phyloP scores from a whole-genome alignment of 2,113 vertebrate genomes.

The Cromileptes altivelis region DNA sequence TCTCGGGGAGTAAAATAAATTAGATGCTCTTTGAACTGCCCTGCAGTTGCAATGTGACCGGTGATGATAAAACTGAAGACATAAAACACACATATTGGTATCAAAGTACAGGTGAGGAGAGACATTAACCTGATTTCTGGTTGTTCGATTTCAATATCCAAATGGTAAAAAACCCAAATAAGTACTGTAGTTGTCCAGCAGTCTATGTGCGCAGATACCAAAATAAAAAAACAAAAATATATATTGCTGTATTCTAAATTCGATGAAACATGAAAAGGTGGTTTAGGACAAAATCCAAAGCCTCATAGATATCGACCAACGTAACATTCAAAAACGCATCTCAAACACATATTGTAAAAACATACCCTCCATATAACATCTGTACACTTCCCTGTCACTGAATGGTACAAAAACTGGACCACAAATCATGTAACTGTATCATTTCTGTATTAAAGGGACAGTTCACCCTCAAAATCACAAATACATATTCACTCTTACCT shows the following conservation, averaged over 20 bases:
- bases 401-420: conserved; percentile 39
- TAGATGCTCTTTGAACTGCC: conserved; percentile 88
- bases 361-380: conserved; percentile 55
- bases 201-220: conserved; percentile 67
- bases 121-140: conserved; percentile 73
- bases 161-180: conserved; percentile 50
- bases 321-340: conserved; percentile 54
- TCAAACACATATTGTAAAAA: conserved; percentile 60
- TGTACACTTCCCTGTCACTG: conserved; percentile 65
- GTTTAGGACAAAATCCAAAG: conserved; percentile 67
- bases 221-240: conserved; percentile 19
- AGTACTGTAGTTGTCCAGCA: conserved; percentile 59
- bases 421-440: conserved; percentile 7
- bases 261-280: conserved; percentile 50
- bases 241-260: conserved; percentile 65
- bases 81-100: conserved; percentile 68
- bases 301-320: conserved; percentile 62
- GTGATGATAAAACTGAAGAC: conserved; percentile 74
- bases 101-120: conserved; percentile 75
- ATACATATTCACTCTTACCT: no score
- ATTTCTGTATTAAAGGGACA: not conserved
- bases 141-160: conserved; percentile 56
- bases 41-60: conserved; percentile 87
- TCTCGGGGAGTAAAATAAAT: conserved; percentile 86
- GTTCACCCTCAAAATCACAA: no score